Conservation (phyloP, 2,113 vertebrate species). For the Aldabrachelys gigantea region DNA sequence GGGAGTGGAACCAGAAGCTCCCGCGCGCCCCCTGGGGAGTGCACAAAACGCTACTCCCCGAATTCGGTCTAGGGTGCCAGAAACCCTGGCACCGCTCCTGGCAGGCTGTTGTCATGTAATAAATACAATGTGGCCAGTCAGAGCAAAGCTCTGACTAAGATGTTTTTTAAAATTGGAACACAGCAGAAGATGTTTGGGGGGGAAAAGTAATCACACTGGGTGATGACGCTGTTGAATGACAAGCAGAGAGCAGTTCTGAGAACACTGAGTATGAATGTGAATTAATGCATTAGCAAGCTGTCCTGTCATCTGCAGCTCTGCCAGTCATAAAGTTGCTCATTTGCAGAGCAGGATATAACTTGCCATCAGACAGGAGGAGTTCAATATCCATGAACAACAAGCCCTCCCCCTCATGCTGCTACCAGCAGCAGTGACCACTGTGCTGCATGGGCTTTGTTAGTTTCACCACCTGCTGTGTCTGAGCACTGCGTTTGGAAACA, state of each 20-base stretch:
- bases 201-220: background rate
- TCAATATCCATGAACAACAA: slow-evolving; percentile 31
- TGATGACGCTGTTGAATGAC: background rate
- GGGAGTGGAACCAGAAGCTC: too few species aligned
- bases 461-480: background rate
- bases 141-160: slow-evolving; percentile 1
- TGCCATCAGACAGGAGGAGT: background rate
- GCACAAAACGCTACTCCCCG: too few species aligned
- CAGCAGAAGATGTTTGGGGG: background rate
- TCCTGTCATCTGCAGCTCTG: background rate
- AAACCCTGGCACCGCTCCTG: too few species aligned
- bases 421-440: background rate
- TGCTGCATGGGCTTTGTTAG: background rate
- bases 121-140: slow-evolving; percentile 8
- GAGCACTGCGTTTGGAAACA: background rate
- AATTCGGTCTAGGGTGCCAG: too few species aligned
- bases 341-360: slow-evolving; percentile 2
- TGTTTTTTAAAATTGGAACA: slow-evolving; percentile 21
- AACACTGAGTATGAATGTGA: background rate
- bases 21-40: too few species aligned
- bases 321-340: slow-evolving; percentile 1
- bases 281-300: background rate
- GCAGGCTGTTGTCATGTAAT: slow-evolving; percentile 7
- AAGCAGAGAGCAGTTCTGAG: slow-evolving; percentile 11
- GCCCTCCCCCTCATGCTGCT: background rate